These are phyloP conservation scores for Peromyscus californicus DNA, from an alignment of 2,113 vertebrate species.

Conservation along the genomic window DNA sequence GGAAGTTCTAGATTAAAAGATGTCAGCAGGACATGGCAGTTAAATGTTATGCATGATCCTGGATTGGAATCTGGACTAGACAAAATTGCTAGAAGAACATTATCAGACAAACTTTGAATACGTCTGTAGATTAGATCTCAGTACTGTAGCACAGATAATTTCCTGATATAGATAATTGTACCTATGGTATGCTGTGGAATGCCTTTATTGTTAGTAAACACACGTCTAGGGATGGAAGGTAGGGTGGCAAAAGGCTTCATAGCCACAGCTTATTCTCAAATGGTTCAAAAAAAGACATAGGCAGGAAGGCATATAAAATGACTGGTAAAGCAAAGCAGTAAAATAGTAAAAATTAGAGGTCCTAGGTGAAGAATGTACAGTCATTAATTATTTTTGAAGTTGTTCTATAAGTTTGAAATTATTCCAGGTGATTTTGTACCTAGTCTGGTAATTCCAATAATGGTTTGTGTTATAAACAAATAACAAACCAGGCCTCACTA, in stretches of 20 bases:
- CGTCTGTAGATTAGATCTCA: constrained; percentile 18
- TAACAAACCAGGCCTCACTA: background rate
- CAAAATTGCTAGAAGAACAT: background rate
- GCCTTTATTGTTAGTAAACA: background rate
- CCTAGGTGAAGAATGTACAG: background rate
- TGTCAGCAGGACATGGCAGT: background rate
- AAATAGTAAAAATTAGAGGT: constrained; percentile 13
- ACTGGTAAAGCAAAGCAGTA: background rate
- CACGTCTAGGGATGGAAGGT: background rate
- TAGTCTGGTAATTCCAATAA: background rate
- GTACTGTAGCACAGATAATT: background rate
- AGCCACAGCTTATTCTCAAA: background rate
- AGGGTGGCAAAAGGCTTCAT: background rate
- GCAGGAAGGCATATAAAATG: background rate
- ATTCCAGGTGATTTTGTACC: background rate
- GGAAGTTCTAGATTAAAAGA: constrained; percentile 20
- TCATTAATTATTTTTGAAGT: background rate
- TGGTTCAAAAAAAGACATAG: background rate
- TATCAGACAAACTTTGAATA: background rate
- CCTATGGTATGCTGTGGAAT: background rate
- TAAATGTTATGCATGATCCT: background rate
- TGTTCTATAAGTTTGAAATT: constrained; percentile 37
- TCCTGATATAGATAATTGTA: background rate
- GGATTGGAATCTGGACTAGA: background rate
- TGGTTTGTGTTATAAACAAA: background rate